These are phyloP conservation scores for Lacanobia wlatinum DNA, from an alignment of 2,888 invertebrate species.

Conservation along the genomic window DNA sequence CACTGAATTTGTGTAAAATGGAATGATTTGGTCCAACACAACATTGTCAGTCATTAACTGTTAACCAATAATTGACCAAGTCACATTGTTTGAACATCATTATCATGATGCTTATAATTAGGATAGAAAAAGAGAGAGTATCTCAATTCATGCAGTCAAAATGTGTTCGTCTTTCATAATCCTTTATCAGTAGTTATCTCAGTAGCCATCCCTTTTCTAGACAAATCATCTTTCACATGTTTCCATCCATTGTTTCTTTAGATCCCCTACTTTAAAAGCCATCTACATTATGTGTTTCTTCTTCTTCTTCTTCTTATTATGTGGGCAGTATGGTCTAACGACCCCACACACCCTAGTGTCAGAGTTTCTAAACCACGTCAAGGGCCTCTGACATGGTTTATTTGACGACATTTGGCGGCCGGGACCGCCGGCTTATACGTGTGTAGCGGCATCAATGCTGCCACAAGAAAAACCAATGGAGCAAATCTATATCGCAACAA, in stretches of 20 bases:
- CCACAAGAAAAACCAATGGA: too few species aligned
- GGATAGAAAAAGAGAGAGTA: too few species aligned
- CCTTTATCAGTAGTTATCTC: neutral
- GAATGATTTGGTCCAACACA: neutral
- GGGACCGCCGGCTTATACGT: too few species aligned
- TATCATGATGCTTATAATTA: neutral
- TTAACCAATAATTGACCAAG: neutral
- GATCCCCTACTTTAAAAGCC: too few species aligned
- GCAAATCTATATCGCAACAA: too few species aligned
- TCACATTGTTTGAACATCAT: neutral
- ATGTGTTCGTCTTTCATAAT: neutral
- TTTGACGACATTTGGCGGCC: too few species aligned
- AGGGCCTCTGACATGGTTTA: too few species aligned
- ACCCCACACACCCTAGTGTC: too few species aligned
- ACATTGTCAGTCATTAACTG: neutral
- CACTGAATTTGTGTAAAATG: neutral
- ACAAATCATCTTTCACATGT: neutral
- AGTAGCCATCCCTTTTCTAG: neutral
- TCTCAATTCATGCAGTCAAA: neutral
- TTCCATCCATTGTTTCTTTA: neutral
- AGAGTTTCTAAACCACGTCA: too few species aligned
- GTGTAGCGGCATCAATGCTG: too few species aligned
- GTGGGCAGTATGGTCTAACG: too few species aligned
- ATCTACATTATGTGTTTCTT: neutral
- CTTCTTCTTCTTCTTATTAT: too few species aligned